Evolutionary conservation across 2,888 invertebrate genomes (phyloP), one percentile per base, ranked within the genome.

Genomic region (Dasypogon diadema): DNA sequence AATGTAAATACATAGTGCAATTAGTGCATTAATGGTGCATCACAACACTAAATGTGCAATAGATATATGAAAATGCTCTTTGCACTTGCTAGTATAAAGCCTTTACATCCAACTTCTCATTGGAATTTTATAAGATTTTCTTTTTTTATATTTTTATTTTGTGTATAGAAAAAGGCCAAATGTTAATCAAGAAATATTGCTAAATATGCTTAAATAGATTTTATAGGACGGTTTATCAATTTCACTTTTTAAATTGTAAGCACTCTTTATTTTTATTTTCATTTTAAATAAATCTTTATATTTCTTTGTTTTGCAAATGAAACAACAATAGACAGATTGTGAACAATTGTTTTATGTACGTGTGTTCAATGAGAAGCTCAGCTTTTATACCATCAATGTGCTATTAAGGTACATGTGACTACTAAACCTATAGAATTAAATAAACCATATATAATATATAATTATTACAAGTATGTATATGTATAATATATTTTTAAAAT

Each of bases 81-180:
- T 70, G 70, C 70, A 70, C 70, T 70, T 70, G 51, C 54, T 70
- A 70, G 70, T 70, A 70, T 70, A 70, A 70, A 70, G 70, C 70
- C 54, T 68, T 34, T 30, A n/a, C n/a, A 46, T 65, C 48, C 65
- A 65, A 65, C 65, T 48, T 65, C 65, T 65, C 65, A 65, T 48
- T 22, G 46, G 48, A 65, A 65, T 42, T 48, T n/a, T 65, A 46
- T 42, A 42, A 2, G n/a, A 54, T 18, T 10, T 54, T 54, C 16
- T 54, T 12, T 70, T 30, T 22, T 24, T 63, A 12, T 14, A 14
- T 60, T 6, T 30, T 8, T 18, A 18, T 37, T 18, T 63, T 34
- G 16, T 37, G 18, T 63, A 37, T 37, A 63, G 60, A 46, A 60
- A n/a, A 65, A 65, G 65, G 65, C 65, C 65, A 42, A 65, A 65